A percentile compares a stretch with the other conserved stretches of the same genome.
phyloP scores from a whole-genome alignment of 2,888 invertebrate genomes.

The Netelia melanura region DNA sequence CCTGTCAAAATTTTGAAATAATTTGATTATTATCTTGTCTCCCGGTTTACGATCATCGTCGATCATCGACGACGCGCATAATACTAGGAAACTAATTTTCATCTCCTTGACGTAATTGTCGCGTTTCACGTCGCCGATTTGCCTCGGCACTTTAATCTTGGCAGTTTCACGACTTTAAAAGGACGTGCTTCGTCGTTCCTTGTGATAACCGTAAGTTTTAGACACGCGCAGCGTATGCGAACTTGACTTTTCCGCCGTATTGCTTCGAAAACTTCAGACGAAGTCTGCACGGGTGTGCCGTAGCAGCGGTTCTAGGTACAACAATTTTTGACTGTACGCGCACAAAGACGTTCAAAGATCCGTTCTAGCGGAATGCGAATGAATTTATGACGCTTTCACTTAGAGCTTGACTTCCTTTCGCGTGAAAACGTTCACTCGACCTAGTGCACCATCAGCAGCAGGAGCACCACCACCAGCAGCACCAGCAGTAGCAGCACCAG shows the following conservation, averaged over 20 bases:
- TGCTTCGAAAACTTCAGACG: conserved; percentile 6
- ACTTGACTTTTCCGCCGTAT: not conserved
- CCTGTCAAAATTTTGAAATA: no score
- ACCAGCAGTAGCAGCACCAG: not conserved
- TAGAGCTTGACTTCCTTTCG: conserved; percentile 57
- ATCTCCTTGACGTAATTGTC: not conserved
- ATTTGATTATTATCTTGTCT: not conserved
- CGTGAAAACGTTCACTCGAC: conserved; percentile 42
- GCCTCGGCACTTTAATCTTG: not conserved
- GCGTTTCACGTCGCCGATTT: not conserved
- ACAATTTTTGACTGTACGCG: conserved; percentile 16
- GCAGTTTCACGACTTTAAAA: not conserved
- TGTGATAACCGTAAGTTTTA: not conserved
- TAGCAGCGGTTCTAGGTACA: conserved; percentile 6
- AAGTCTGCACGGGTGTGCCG: not conserved
- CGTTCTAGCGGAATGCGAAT: conserved; percentile 66
- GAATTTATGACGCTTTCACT: conserved; percentile 73
- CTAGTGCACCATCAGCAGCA: conserved; percentile 46
- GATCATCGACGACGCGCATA: not conserved
- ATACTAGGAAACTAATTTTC: not conserved
- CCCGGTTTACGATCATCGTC: not conserved
- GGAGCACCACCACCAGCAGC: no score
- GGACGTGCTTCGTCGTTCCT: not conserved
- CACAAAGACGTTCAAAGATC: conserved; percentile 63
- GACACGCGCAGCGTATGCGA: not conserved